Percentiles rank a stretch among this genome's conserved stretches.
Conservation (phyloP, 2,888 invertebrate species). For the Limulus polyphemus region DNA sequence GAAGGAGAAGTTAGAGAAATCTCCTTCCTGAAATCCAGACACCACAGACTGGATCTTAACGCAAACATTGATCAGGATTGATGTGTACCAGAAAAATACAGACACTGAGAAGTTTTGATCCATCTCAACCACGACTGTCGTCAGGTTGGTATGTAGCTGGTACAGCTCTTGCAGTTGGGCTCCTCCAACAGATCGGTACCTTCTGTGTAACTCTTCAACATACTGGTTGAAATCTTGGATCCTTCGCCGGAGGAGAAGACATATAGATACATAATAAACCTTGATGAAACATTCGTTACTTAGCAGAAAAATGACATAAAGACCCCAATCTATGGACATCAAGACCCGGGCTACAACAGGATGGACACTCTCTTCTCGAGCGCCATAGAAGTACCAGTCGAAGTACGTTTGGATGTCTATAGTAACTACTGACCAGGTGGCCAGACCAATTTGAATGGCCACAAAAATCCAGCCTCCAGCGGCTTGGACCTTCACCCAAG, state of each 20-base stretch:
- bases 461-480: too few relatives aligned
- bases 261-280: not conserved
- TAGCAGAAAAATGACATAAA: slow-evolving; percentile 6
- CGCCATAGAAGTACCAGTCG: too few relatives aligned
- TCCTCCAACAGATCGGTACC: not conserved
- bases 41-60: slow-evolving; percentile 7
- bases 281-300: slow-evolving; percentile 7
- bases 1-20: slow-evolving; percentile 3
- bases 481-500: too few relatives aligned
- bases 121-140: not conserved
- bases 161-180: slow-evolving; percentile 7
- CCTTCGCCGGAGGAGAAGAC: slow-evolving; percentile 4
- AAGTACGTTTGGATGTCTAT: too few relatives aligned
- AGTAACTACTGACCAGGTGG: too few relatives aligned
- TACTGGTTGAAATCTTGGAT: slow-evolving; percentile 5
- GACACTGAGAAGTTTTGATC: slow-evolving; percentile 5
- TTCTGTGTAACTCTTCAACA: not conserved
- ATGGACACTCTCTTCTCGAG: not conserved
- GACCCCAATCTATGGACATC: slow-evolving; percentile 8
- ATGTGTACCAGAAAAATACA: slow-evolving; percentile 6
- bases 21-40: slow-evolving; percentile 2
- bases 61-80: slow-evolving; percentile 6
- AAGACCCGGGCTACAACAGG: not conserved
- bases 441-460: too few relatives aligned
- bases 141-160: slow-evolving; percentile 2